Evolutionary conservation across 2,113 vertebrate genomes (phyloP).

Genomic region (Charina bottae): DNA sequence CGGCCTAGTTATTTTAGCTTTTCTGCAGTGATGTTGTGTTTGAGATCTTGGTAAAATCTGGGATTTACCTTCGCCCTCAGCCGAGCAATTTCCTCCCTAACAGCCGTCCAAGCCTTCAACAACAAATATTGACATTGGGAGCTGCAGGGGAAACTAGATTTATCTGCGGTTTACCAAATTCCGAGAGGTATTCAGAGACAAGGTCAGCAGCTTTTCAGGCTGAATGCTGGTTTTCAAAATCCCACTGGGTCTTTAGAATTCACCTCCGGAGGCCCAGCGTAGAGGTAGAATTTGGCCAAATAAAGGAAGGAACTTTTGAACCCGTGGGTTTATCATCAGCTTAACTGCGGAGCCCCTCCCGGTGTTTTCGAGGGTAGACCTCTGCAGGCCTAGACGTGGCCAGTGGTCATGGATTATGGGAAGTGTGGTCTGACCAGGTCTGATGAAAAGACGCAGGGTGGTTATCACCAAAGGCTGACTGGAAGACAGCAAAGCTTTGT

Average conservation of each 20-base stretch:
- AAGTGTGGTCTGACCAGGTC: neutral
- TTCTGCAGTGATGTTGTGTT: neutral
- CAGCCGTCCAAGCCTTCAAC: neutral
- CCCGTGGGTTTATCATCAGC: neutral
- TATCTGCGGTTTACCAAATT: neutral
- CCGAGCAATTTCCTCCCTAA: neutral
- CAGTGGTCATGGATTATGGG: neutral
- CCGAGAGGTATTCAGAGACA: neutral
- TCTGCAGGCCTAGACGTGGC: too few species aligned
- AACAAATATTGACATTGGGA: neutral
- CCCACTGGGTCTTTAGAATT: neutral
- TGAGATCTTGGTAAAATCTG: neutral
- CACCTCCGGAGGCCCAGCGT: neutral
- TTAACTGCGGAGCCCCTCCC: too few species aligned
- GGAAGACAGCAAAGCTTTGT: neutral
- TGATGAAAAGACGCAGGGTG: neutral
- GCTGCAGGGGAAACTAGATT: neutral
- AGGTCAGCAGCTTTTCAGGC: neutral
- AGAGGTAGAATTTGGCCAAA: neutral
- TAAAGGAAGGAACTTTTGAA: neutral
- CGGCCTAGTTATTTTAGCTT: neutral
- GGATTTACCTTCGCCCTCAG: neutral
- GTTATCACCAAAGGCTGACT: neutral
- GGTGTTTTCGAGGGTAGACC: too few species aligned
- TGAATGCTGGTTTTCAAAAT: neutral